Base-by-base conservation (phyloP, 2,797 vertebrate genomes). In the Hoplostethus mediterraneus region DNA sequence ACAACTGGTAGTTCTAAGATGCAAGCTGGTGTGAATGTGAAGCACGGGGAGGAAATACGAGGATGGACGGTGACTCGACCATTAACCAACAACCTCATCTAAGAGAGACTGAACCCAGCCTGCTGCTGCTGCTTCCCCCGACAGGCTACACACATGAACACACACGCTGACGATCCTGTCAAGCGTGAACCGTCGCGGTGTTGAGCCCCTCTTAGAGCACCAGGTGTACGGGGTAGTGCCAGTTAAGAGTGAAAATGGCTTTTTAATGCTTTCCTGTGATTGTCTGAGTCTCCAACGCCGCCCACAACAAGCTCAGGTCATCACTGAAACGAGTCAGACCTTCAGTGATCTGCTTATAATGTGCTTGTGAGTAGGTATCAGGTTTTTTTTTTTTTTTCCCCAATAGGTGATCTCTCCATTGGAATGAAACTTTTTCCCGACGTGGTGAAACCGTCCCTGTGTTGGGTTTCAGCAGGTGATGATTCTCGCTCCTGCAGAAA, bases 381-480 rank as follows among this genome's bases (percentile, higher is more conserved):
- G 2, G 9, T 25, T 60, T 60, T 45, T 60, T 10, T 44, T 7
- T 25, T 60, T 60, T 45, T 60, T 10, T 44, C 1, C 21, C 12
- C 6, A 3, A 10, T 31, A 31, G 14, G 21, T 31, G 6, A 31
- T 3, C 16, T 16, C 13, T 4, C 44, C 44, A 16, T 6, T 47
- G 44, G 44, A 47, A 16, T 14, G 44, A 47, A 4, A 13, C 9
- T 63, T 36, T 36, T 6, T 47, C 36, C 2, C 36, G 1, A 47
- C 8, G 61, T 45, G 21, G 10, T 48, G 57, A 63, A 57, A 5
- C 13, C 14, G 12, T 38, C 54, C 5, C 59, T 51, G 53, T 61
- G 68, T 62, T 74, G 70, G 36, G 65, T 80, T 83, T 77, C 45
- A 82, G 90, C 85, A 87, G 89, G 85, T 90, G 84, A 89, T 67